These are phyloP conservation scores for Columba guinea DNA, from an alignment of 2,797 vertebrate species.

Conservation along the genomic window DNA sequence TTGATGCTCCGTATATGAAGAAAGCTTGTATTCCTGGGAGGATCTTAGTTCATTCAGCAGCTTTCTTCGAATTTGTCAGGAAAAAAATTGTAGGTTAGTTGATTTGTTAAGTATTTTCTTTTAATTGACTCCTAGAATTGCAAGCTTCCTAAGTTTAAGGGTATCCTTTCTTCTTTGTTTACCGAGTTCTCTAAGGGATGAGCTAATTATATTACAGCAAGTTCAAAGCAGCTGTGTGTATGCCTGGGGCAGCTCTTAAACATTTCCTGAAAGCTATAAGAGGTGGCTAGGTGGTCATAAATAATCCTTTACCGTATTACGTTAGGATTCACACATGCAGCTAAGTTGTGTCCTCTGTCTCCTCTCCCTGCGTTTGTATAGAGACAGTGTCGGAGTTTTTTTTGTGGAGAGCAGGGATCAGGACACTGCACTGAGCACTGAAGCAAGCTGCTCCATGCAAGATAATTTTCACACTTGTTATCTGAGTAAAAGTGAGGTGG, in stretches of 20 bases:
- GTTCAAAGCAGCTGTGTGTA: background rate
- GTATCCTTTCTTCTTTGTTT: background rate
- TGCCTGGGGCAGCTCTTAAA: background rate
- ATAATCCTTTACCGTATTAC: background rate
- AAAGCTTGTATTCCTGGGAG: background rate
- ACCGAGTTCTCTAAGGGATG: background rate
- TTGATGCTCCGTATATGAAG: background rate
- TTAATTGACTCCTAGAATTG: background rate
- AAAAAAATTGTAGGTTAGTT: background rate
- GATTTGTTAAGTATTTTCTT: background rate
- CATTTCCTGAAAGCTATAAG: background rate
- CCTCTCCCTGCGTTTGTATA: background rate
- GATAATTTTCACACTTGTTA: slow-evolving; percentile 1
- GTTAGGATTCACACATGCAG: background rate
- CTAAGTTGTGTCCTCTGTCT: background rate
- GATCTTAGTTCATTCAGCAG: background rate
- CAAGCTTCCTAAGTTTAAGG: background rate
- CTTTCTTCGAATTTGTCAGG: background rate
- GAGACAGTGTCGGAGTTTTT: background rate
- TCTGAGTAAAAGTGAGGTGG: background rate
- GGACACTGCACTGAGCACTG: background rate
- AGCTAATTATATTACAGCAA: background rate
- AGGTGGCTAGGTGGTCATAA: background rate
- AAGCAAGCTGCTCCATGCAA: background rate
- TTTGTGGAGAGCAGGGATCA: background rate